Base-by-base conservation (phyloP, 2,888 invertebrate species). In the Platycnemis pennipes region DNA sequence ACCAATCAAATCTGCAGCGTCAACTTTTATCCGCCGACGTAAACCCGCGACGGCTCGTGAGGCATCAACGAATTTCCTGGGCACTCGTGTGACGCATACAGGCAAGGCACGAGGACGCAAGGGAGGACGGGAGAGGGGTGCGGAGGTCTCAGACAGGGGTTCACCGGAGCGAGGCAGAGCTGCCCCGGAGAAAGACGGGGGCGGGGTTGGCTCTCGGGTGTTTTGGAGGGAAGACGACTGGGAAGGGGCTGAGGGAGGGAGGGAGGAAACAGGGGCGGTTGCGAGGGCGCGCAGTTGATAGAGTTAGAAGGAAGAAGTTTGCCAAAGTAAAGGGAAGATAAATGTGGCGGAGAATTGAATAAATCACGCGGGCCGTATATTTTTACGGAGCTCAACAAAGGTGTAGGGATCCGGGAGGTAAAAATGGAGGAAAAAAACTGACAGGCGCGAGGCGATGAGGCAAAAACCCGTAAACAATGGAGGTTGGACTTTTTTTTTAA, bases 401-500 rank as follows among this genome's bases (percentile, higher is more conserved):
- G 63, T 26, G 44, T 26, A 26, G 37, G 26, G 63, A 77, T 77
- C 37, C 37, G 37, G 11, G 13, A 37, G 77, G 31, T 44, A 91
- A 69, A 63, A 42, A 26, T 31, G 45, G 42, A 11, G 44, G 46
- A 46, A 87, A 46, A n/a, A 46, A 45, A 44, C 91, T 42, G 44
- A 44, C 44, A 42, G 63, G 63, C 91, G 89, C 19, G 53, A 77
- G 37, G 77, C 77, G 77, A 77, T 77, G 77, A 77, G 77, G 44
- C 91, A 26, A 63, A 63, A 77, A 91, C 63, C 91, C 91, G 91
- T 91, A 91, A 91, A 91, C 91, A 91, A 91, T 91, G 91, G 63
- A 44, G 77, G 77, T 77, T 4, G 77, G 77, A 69, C 69, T 45
- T 45, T 91, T 56, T 63, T 89, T 49, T 91, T 91, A 56, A 91